These are phyloP conservation scores for Mamestra brassicae DNA, from an alignment of 2,888 invertebrate genomes.

Conservation along the genomic window DNA sequence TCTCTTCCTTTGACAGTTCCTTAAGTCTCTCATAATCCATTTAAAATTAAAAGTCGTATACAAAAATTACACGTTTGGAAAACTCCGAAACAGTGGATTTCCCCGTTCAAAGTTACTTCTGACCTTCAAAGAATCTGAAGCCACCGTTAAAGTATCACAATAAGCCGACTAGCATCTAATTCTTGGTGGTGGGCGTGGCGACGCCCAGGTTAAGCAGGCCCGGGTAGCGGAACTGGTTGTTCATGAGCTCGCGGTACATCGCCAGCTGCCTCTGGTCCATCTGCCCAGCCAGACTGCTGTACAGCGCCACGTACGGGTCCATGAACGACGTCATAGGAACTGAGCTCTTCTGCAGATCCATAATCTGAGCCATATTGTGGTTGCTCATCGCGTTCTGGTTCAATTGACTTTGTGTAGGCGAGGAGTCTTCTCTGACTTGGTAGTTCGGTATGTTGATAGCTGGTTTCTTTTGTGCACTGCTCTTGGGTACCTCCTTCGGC, in stretches of 20 bases:
- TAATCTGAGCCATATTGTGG: constrained; percentile 57
- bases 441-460: constrained; percentile 83
- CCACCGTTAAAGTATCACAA: constrained; percentile 49
- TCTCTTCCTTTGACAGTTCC: no score
- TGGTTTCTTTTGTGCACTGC: constrained; percentile 69
- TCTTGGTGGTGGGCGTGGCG: constrained; percentile 86
- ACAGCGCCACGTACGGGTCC: constrained; percentile 87
- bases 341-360: constrained; percentile 60
- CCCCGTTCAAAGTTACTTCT: no score
- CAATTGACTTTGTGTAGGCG: constrained; percentile 67
- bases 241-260: constrained; percentile 85
- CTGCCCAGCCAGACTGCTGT: constrained; percentile 81
- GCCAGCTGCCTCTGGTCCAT: constrained; percentile 86
- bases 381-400: constrained; percentile 51
- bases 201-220: constrained; percentile 80
- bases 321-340: constrained; percentile 75
- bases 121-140: constrained; percentile 6
- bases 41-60: constrained; percentile 28
- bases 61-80: constrained; percentile 17
- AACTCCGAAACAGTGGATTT: neutral
- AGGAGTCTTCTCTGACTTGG: constrained; percentile 79
- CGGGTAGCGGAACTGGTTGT: constrained; percentile 82
- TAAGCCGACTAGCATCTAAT: constrained; percentile 75
- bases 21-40: no score
- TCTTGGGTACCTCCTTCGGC: constrained; percentile 76